Percentiles rank a stretch among this genome's conserved stretches.
Evolutionary conservation across 1,140 invertebrate genomes (phyloP).

Genomic region (Sitobion miscanthi): DNA sequence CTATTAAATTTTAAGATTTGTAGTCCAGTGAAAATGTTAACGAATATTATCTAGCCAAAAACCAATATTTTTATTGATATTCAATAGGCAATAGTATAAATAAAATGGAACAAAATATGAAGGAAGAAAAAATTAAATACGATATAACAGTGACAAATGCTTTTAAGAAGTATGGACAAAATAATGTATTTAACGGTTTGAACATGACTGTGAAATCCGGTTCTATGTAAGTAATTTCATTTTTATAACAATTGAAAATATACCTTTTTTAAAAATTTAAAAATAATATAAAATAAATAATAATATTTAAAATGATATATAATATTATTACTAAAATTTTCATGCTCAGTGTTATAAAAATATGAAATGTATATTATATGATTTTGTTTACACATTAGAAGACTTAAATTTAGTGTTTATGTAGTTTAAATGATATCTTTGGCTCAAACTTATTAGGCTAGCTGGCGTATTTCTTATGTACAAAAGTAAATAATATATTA

Average conservation of each 20-base stretch:
- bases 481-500: background rate
- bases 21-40: background rate
- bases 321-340: background rate
- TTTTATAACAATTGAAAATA: background rate
- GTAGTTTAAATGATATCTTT: too few species aligned
- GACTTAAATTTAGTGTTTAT: too few species aligned
- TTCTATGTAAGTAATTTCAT: conserved; percentile 60
- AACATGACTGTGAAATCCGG: conserved; percentile 60
- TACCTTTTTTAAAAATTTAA: background rate
- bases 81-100: background rate
- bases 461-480: background rate
- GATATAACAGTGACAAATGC: conserved; percentile 57
- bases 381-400: background rate
- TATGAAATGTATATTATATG: background rate
- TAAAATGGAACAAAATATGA: background rate
- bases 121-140: background rate
- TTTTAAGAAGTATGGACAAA: conserved; percentile 59
- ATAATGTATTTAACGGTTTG: conserved; percentile 60
- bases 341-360: background rate
- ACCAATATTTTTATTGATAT: background rate
- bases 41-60: background rate
- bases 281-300: background rate
- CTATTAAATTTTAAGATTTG: background rate
- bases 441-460: background rate
- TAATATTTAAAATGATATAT: background rate